Percentiles rank a stretch among this genome's conserved stretches.
Evolutionary conservation across 1,140 invertebrate genomes (phyloP).

Genomic region (Alviniconcha marisindica): DNA sequence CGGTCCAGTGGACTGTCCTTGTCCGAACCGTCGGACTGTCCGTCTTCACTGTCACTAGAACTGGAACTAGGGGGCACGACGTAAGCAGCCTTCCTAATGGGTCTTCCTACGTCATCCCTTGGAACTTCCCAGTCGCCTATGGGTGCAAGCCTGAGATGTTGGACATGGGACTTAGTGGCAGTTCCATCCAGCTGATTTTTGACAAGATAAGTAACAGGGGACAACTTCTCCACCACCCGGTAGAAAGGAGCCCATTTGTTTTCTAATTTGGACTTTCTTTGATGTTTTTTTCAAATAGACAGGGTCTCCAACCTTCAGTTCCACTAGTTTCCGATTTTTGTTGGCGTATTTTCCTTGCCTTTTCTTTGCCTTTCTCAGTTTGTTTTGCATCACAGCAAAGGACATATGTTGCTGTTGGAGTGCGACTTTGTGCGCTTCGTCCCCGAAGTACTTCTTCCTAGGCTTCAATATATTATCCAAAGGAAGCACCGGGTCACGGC

Average conservation of each 20-base stretch:
- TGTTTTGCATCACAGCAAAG: not conserved
- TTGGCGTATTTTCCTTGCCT: constrained; percentile 34
- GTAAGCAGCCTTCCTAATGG: not conserved
- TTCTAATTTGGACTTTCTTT: constrained; percentile 8
- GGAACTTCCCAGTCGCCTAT: constrained; percentile 27
- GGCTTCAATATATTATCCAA: constrained; percentile 42
- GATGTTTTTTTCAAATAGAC: constrained; percentile 24
- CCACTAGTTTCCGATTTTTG: not conserved
- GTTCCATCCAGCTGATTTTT: constrained; percentile 34
- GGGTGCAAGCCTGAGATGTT: constrained; percentile 23
- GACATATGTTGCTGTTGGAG: constrained; percentile 35
- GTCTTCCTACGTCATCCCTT: not conserved
- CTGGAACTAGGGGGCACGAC: not conserved
- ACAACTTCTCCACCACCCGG: constrained; percentile 29
- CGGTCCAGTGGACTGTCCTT: not conserved
- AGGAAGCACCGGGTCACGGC: constrained; percentile 28
- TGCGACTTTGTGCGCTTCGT: constrained; percentile 4
- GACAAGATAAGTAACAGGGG: not conserved
- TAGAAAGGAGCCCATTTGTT: constrained; percentile 36
- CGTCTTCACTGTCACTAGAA: no score
- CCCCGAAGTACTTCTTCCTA: constrained; percentile 38
- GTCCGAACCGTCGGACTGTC: not conserved
- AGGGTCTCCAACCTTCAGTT: constrained; percentile 28
- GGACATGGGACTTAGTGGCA: constrained; percentile 10
- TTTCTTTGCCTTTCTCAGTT: constrained; percentile 24